These are phyloP conservation scores for Etheostoma perlongum DNA, from an alignment of 2,797 vertebrate species.

Conservation along the genomic window DNA sequence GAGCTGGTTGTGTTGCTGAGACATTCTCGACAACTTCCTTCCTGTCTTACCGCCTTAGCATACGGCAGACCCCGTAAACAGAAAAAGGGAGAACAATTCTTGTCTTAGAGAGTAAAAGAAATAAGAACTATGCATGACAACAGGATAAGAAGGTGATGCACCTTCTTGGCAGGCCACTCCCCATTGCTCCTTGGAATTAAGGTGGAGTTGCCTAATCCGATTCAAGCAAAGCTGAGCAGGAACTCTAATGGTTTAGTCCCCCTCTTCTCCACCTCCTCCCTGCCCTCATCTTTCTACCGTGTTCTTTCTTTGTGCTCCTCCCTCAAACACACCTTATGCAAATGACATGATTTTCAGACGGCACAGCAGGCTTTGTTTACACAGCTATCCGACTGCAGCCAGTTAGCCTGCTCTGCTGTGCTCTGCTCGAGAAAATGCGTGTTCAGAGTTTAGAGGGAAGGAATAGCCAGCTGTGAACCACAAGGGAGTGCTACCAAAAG, in stretches of 20 bases:
- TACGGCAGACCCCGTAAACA: constrained; percentile 12
- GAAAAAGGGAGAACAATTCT: constrained; percentile 29
- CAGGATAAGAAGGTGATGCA: constrained; percentile 47
- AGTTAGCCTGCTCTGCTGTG: constrained; percentile 72
- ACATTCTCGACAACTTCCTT: constrained; percentile 82
- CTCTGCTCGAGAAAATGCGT: constrained; percentile 56
- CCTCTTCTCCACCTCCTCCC: constrained; percentile 74
- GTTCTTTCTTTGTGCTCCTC: constrained; percentile 75
- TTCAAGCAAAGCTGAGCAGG: constrained; percentile 66
- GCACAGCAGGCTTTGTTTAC: constrained; percentile 87
- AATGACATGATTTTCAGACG: constrained; percentile 79
- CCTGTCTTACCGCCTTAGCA: constrained; percentile 73
- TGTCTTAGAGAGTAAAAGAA: constrained; percentile 26
- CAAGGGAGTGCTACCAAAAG: constrained; percentile 58
- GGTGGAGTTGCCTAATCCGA: constrained; percentile 74
- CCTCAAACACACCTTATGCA: constrained; percentile 89
- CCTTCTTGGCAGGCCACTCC: constrained; percentile 69
- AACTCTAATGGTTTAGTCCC: constrained; percentile 84
- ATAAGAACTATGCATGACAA: constrained; percentile 21
- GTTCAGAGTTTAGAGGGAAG: constrained; percentile 75
- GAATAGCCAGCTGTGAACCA: constrained; percentile 46
- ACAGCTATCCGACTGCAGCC: constrained; percentile 77
- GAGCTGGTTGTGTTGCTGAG: constrained; percentile 52
- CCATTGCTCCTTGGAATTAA: constrained; percentile 67
- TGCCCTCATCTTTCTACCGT: constrained; percentile 56